phyloP scores from a whole-genome alignment of 2,888 invertebrate genomes.

The Lypha dubia region DNA sequence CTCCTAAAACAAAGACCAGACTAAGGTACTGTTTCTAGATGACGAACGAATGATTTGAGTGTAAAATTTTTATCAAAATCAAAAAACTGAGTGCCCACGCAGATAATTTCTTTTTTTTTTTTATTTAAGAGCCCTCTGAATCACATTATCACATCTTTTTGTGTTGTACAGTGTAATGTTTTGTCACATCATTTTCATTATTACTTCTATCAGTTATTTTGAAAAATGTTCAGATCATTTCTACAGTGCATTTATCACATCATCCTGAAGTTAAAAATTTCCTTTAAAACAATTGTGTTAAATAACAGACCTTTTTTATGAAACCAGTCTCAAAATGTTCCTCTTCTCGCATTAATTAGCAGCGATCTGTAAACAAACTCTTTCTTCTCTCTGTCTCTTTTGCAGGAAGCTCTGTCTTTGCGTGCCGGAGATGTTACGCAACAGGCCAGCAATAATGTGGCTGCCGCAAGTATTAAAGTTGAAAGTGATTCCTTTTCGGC shows the following conservation, averaged over 20 bases:
- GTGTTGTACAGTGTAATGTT: neutral
- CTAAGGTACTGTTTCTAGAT: too few species aligned
- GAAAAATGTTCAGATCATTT: constrained; percentile 5
- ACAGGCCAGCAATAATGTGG: constrained; percentile 93
- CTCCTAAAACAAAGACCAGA: too few species aligned
- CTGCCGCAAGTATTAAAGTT: constrained; percentile 92
- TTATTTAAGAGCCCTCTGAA: too few species aligned
- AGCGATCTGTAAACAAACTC: neutral
- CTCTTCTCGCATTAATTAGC: neutral
- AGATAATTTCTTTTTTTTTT: too few species aligned
- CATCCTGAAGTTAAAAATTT: neutral
- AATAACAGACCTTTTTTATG: constrained; percentile 39
- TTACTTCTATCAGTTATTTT: neutral
- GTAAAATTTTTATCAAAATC: too few species aligned
- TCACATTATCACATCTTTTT: too few species aligned
- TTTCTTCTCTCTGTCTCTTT: neutral
- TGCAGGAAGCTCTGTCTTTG: constrained; percentile 91
- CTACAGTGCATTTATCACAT: constrained; percentile 32
- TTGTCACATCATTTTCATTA: neutral
- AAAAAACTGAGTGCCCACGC: too few species aligned
- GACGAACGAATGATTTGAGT: too few species aligned
- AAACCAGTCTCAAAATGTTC: neutral
- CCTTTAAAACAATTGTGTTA: neutral
- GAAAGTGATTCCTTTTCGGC: constrained; percentile 94
- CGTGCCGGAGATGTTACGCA: constrained; percentile 93